Base-by-base conservation (phyloP, 2,888 invertebrate genomes). In the Brassicogethes aeneus region DNA sequence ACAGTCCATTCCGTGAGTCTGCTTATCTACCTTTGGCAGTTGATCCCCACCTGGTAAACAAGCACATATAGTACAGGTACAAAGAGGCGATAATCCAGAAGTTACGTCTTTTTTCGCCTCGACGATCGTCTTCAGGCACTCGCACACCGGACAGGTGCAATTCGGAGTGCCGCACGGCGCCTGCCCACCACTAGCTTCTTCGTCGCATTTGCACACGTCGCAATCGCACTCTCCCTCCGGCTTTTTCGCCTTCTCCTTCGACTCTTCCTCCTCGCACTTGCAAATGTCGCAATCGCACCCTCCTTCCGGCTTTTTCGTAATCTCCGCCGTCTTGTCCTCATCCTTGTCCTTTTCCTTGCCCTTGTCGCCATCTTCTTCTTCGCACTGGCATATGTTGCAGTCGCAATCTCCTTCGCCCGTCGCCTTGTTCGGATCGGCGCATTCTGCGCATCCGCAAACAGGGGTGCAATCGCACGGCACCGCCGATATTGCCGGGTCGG, bases 1-100 rank as follows among this genome's bases (percentile, higher is more conserved):
- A 17, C 48, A 48, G 2, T 32, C 42, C 16, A 13, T 32, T 2
- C n/a, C 15, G 17, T 39, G 42, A 10, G 33, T 16, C 30, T 23
- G 23, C 10, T 12, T 16, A 12, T 32, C 32, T 23, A 37, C 38
- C 10, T 23, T 23, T 23, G 23, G 7, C 12, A 32, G 13, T 12
- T 32, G 12, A 13, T 32, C 32, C 5, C 23, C 23, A 23, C 23
- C 32, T 13, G 10, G 32, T 32, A 32, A 32, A 32, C 23, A 23
- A 23, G 5, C 23, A 23, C 32, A 32, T 32, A 12, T 13, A 32
- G 32, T 8, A 13, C 32, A 32, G 5, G 5, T 32, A 32, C 32
- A 32, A 13, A 10, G 7, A 10, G 32, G 32, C 3, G 5, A 7
- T 32, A 8, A 7, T 8, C 32, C 10, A 12, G 7, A 5, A 5